Percentiles rank a stretch among this genome's conserved stretches.
phyloP scores from a whole-genome alignment of 2,888 invertebrate genomes.

The Drosophila rubida region DNA sequence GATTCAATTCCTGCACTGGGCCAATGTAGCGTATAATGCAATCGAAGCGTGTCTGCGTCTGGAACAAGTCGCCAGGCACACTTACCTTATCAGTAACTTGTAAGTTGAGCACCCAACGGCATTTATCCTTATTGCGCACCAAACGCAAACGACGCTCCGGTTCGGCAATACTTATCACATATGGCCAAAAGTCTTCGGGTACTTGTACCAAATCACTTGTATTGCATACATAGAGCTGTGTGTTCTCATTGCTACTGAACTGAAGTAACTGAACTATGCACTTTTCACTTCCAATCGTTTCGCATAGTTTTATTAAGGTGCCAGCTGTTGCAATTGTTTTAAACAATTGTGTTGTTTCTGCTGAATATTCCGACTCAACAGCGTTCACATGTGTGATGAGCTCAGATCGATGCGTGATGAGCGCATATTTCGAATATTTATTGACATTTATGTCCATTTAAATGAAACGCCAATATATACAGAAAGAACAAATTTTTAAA shows the following conservation, averaged over 20 bases:
- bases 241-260: conserved; percentile 62
- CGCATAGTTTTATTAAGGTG: conserved; percentile 67
- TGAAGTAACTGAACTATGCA: conserved; percentile 77
- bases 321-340: conserved; percentile 54
- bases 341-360: background rate
- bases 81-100: conserved; percentile 81
- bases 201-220: conserved; percentile 65
- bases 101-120: conserved; percentile 84
- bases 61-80: conserved; percentile 84
- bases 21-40: conserved; percentile 86
- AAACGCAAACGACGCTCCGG: conserved; percentile 86
- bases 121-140: conserved; percentile 81
- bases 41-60: conserved; percentile 53
- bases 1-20: conserved; percentile 85
- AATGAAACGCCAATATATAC: conserved; percentile 29
- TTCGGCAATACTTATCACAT: conserved; percentile 85
- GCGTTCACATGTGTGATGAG: conserved; percentile 45
- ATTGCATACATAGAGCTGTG: conserved; percentile 79
- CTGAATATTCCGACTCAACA: conserved; percentile 7
- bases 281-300: conserved; percentile 51
- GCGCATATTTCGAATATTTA: conserved; percentile 62
- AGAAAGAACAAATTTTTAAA: conserved; percentile 36
- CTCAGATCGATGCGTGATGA: conserved; percentile 51
- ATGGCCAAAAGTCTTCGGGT: conserved; percentile 85
- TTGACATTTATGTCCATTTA: conserved; percentile 46